A percentile compares a stretch with the other conserved stretches of the same genome.
Conservation (phyloP, 1,140 invertebrate species). For the Ericerus pela region DNA sequence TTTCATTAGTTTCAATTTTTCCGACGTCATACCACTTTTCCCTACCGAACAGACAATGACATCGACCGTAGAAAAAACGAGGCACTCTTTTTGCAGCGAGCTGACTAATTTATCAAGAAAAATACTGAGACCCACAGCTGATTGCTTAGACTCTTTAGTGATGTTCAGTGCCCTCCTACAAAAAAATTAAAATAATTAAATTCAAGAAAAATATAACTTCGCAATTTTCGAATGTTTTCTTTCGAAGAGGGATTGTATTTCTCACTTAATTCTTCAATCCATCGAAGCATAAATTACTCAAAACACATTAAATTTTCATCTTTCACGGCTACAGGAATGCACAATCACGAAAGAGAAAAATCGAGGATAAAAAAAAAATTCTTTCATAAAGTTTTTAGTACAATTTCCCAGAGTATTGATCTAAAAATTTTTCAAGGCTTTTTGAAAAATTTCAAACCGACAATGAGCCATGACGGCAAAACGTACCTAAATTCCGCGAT, state of each 20-base stretch:
- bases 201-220: background rate
- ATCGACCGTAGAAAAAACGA: conserved; percentile 36
- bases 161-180: conserved; percentile 30
- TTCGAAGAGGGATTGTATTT: too few relatives aligned
- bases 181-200: conserved; percentile 25
- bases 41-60: conserved; percentile 49
- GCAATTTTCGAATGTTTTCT: background rate
- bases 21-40: conserved; percentile 38
- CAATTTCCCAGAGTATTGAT: too few relatives aligned
- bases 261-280: too few relatives aligned
- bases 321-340: background rate
- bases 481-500: conserved; percentile 30
- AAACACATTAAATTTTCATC: conserved; percentile 18
- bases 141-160: conserved; percentile 29
- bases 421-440: too few relatives aligned
- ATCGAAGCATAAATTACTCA: conserved; percentile 1
- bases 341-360: conserved; percentile 32
- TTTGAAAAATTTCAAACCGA: too few relatives aligned
- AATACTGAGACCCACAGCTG: conserved; percentile 57
- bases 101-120: conserved; percentile 52
- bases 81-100: conserved; percentile 34
- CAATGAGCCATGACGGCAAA: background rate
- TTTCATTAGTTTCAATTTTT: conserved; percentile 42
- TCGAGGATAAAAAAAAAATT: conserved; percentile 23
- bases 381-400: too few relatives aligned